Evolutionary conservation across 1,140 invertebrate species (phyloP).

Genomic region (Dryas iulia): DNA sequence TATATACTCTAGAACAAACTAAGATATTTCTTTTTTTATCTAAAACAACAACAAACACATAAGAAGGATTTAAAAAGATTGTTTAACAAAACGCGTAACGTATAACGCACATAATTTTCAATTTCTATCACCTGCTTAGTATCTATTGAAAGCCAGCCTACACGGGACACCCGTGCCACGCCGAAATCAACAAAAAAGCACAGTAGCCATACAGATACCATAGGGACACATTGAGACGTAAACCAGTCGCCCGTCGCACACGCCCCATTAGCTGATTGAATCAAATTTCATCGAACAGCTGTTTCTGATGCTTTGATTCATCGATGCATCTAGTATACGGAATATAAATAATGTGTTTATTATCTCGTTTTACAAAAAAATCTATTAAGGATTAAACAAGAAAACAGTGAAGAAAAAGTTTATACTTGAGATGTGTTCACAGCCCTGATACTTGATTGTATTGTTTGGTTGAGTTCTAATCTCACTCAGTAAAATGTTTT

Average conservation of each 20-base stretch:
- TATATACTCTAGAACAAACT: too few species aligned
- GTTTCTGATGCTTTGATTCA: conserved; percentile 23
- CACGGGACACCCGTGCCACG: conserved; percentile 31
- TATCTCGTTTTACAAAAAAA: too few species aligned
- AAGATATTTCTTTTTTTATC: too few species aligned
- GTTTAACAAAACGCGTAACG: neutral
- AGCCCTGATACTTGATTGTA: too few species aligned
- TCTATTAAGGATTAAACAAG: too few species aligned
- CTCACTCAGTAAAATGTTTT: too few species aligned
- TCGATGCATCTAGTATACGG: neutral
- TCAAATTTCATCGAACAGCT: conserved; percentile 72
- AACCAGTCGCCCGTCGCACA: conserved; percentile 39
- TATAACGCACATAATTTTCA: neutral
- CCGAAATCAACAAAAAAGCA: conserved; percentile 32
- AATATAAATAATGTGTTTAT: conserved; percentile 15
- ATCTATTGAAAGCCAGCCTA: neutral
- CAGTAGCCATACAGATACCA: conserved; percentile 27
- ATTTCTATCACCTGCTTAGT: conserved; percentile 13
- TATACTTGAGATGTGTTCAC: too few species aligned
- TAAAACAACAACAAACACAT: too few species aligned
- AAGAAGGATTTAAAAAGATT: too few species aligned
- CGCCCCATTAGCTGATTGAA: conserved; percentile 67
- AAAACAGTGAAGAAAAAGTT: too few species aligned
- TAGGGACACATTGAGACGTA: conserved; percentile 43
- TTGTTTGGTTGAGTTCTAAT: too few species aligned